phyloP scores from a whole-genome alignment of 2,888 invertebrate genomes.

The Tipula confusa region DNA sequence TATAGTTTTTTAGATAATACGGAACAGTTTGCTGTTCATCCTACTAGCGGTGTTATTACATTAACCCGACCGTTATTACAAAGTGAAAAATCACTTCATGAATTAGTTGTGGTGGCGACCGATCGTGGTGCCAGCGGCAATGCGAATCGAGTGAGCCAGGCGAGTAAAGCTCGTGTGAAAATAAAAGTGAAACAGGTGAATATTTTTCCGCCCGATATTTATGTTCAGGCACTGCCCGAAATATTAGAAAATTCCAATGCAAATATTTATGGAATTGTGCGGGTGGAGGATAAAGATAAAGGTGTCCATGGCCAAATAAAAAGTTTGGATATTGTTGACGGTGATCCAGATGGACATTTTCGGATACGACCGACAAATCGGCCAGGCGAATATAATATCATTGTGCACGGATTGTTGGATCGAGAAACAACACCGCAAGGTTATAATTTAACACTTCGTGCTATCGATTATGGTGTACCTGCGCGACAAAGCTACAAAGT shows the following conservation, averaged over 20 bases:
- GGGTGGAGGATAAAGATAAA: slow-evolving; percentile 74
- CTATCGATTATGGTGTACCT: slow-evolving; percentile 77
- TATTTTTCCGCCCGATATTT: slow-evolving; percentile 78
- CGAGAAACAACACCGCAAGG: slow-evolving; percentile 73
- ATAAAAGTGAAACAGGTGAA: slow-evolving; percentile 80
- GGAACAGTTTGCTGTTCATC: slow-evolving; percentile 87
- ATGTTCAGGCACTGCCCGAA: slow-evolving; percentile 72
- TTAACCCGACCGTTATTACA: slow-evolving; percentile 73
- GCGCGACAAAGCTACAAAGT: slow-evolving; percentile 72
- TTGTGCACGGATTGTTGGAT: slow-evolving; percentile 71
- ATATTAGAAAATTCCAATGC: slow-evolving; percentile 75
- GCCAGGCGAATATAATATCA: slow-evolving; percentile 71
- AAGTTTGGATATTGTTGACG: slow-evolving; percentile 77
- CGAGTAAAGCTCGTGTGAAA: slow-evolving; percentile 72
- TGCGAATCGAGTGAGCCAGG: slow-evolving; percentile 49
- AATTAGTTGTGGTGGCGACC: slow-evolving; percentile 74
- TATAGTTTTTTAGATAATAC: slow-evolving; percentile 82
- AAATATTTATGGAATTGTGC: slow-evolving; percentile 85
- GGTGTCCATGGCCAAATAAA: slow-evolving; percentile 82
- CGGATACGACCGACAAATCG: slow-evolving; percentile 62
- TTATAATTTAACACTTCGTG: slow-evolving; percentile 82
- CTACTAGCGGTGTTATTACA: slow-evolving; percentile 83
- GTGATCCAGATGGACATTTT: slow-evolving; percentile 87
- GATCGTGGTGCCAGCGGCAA: slow-evolving; percentile 66
- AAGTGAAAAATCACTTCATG: slow-evolving; percentile 64